Base-by-base conservation (phyloP, 2,888 invertebrate species). In the Standfussiana lucernea region DNA sequence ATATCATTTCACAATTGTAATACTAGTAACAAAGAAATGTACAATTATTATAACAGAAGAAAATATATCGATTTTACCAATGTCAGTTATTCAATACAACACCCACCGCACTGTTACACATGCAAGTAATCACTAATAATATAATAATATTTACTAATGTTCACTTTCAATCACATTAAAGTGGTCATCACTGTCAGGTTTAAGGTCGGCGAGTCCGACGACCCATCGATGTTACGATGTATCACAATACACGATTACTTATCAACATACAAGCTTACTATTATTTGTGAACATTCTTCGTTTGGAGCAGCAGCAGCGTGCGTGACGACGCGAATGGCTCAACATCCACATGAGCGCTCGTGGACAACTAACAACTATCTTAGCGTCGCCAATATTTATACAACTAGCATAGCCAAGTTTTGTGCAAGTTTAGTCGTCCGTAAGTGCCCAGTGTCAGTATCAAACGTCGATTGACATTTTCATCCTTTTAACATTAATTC, bases 141-240 rank as follows among this genome's bases (percentile, higher is more conserved):
- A 56, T 13, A 32, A n/a, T n/a, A n/a, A n/a, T 61, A n/a, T 53
- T 37, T 24, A 32, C 28, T 32, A 37, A n/a, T 21, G 8, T 64
- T 56, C 82, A 59, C 59, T 40, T 50, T 65, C 81, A 70, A 75
- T 80, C 62, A 80, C 47, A 82, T 65, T 69, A 67, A 72, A 64
- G 53, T 24, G 13, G 28, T n/a, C 61, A n/a, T 64, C 53, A 70
- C 40, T n/a, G 3, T 21, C 47, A 35, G 28, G 28, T 32, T 18
- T 5, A 40, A 61, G 53, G 18, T 45, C 32, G 21, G 28, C 13
- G 47, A 32, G 59, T 59, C 8, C 59, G 59, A 32, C 32, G 56
- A 10, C 42, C 47, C 45, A 53, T 42, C 37, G 45, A 62, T 45
- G 50, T 81, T 32, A 40, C 64, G 61, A 59, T 24, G 62, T 24